Conservation (phyloP, 2,113 vertebrate species). For the Merops nubicus region DNA sequence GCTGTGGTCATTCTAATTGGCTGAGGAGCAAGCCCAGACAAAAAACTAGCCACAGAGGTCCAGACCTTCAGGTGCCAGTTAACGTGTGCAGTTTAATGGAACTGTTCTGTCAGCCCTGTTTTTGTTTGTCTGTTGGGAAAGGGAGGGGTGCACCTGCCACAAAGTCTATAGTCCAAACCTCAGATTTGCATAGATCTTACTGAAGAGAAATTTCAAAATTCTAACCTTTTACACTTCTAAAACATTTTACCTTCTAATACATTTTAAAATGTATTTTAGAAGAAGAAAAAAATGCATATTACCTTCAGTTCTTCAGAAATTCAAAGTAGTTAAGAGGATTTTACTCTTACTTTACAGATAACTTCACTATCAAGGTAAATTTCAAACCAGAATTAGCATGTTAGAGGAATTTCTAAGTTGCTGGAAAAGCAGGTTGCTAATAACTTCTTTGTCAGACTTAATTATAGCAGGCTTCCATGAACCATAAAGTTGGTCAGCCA, state of each 20-base stretch:
- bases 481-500: neutral
- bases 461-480: neutral
- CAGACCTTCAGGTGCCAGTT: too few species aligned
- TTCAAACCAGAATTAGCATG: neutral
- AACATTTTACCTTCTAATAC: fast-evolving
- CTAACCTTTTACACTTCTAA: neutral
- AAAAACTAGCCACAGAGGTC: too few species aligned
- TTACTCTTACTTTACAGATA: neutral
- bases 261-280: neutral
- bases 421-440: neutral
- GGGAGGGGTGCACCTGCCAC: too few species aligned
- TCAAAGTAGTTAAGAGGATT: neutral
- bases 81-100: too few species aligned
- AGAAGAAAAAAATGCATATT: neutral
- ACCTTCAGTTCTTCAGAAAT: neutral
- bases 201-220: neutral
- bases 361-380: neutral
- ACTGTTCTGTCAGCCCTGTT: too few species aligned
- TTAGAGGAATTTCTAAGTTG: neutral
- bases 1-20: too few species aligned
- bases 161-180: neutral
- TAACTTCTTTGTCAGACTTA: neutral
- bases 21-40: too few species aligned
- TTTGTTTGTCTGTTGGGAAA: too few species aligned
- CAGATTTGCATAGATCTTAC: neutral